Conservation (phyloP, 2,797 vertebrate genomes). For the Graptemys geographica region DNA sequence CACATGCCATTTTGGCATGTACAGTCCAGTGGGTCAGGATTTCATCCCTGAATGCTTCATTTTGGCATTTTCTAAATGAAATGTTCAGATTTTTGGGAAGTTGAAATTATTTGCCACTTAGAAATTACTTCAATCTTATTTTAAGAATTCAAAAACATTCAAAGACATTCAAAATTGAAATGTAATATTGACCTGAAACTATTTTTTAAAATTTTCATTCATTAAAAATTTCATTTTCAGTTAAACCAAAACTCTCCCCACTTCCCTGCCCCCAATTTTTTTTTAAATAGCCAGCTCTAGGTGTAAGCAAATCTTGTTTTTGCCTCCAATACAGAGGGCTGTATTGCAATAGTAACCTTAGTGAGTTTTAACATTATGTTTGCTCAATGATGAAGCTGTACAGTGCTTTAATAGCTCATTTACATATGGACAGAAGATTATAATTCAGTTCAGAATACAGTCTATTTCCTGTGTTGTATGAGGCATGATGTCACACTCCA, state of each 20-base stretch:
- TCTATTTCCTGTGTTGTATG: fast-evolving
- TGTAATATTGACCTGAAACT: too few species aligned
- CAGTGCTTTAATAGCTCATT: background rate
- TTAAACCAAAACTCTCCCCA: too few species aligned
- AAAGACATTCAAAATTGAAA: too few species aligned
- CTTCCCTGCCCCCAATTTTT: too few species aligned
- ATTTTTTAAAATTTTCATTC: too few species aligned
- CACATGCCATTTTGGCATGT: background rate
- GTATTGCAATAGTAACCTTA: background rate
- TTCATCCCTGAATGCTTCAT: background rate
- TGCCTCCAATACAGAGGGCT: background rate
- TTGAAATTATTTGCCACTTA: too few species aligned
- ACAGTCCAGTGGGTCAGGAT: background rate
- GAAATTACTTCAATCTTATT: too few species aligned
- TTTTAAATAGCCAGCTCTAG: too few species aligned
- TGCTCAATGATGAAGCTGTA: background rate
- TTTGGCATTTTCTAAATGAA: too few species aligned
- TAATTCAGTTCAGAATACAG: fast-evolving
- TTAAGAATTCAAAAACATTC: too few species aligned
- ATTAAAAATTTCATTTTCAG: too few species aligned
- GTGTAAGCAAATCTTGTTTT: background rate
- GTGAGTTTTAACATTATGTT: fast-evolving
- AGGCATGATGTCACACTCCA: background rate
- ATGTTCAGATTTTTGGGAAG: too few species aligned
- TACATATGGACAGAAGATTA: background rate